phyloP scores from a whole-genome alignment of 2,888 invertebrate genomes.

The Drosophila vallismaia region DNA sequence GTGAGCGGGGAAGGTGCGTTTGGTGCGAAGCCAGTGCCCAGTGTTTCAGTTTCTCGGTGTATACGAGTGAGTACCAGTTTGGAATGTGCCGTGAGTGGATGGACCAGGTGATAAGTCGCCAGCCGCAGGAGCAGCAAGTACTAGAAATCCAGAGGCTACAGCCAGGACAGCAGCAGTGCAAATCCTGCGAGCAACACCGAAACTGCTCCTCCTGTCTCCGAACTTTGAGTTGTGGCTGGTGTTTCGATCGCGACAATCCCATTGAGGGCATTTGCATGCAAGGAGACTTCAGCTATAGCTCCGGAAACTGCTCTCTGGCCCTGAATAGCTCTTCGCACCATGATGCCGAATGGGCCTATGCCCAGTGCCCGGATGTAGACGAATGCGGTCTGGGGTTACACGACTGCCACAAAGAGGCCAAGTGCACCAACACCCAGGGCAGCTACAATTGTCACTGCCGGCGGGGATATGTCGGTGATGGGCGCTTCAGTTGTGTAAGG shows the following conservation, averaged over 20 bases:
- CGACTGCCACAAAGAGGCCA: constrained; percentile 95
- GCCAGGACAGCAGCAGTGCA: constrained; percentile 87
- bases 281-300: constrained; percentile 93
- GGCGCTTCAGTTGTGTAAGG: constrained; percentile 90
- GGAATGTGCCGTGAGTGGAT: constrained; percentile 97
- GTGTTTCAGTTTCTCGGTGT: constrained; percentile 97
- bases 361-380: constrained; percentile 96
- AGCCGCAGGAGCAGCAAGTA: constrained; percentile 58
- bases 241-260: constrained; percentile 94
- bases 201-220: constrained; percentile 92
- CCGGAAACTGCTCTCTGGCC: constrained; percentile 88
- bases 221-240: constrained; percentile 97
- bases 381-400: constrained; percentile 95
- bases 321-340: constrained; percentile 86
- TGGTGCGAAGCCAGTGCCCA: constrained; percentile 97
- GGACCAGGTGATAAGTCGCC: constrained; percentile 87
- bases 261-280: constrained; percentile 93
- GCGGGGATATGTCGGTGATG: constrained; percentile 94
- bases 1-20: constrained; percentile 94
- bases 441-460: constrained; percentile 95
- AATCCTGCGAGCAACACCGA: constrained; percentile 90
- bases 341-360: constrained; percentile 95
- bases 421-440: constrained; percentile 95
- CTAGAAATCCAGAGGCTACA: constrained; percentile 60
- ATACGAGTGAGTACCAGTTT: constrained; percentile 96